A percentile compares a stretch with the other conserved stretches of the same genome.
Conservation (phyloP, 2,888 invertebrate genomes). For the Pegoplata infirma region DNA sequence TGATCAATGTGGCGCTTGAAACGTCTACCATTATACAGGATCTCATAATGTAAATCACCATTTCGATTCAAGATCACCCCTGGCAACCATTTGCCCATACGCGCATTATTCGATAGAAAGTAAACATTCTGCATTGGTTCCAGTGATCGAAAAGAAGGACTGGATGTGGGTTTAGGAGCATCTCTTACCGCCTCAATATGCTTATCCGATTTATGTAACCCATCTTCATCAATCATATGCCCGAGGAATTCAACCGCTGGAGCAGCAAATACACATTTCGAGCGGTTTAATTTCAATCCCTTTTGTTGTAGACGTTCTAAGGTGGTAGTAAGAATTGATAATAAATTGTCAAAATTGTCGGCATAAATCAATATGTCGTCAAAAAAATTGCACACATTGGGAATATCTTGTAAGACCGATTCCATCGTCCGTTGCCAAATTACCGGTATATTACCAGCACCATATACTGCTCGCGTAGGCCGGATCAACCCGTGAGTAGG, state of each 20-base stretch:
- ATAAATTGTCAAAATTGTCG: too few species aligned
- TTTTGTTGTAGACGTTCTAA: background rate
- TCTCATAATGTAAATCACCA: slow-evolving; percentile 10
- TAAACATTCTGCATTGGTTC: slow-evolving; percentile 27
- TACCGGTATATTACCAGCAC: slow-evolving; percentile 27
- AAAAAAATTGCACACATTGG: slow-evolving; percentile 28
- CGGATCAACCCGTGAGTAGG: slow-evolving; percentile 31
- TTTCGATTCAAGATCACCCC: slow-evolving; percentile 16
- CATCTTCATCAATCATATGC: slow-evolving; percentile 18
- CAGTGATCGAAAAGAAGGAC: too few species aligned
- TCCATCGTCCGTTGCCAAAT: slow-evolving; percentile 36
- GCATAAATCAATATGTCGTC: slow-evolving; percentile 31
- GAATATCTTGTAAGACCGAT: background rate
- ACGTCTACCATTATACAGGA: slow-evolving; percentile 13
- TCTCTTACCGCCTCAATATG: too few species aligned
- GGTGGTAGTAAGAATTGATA: too few species aligned
- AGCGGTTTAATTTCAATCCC: slow-evolving; percentile 4
- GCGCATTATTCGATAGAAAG: slow-evolving; percentile 4
- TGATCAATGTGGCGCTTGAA: slow-evolving; percentile 20
- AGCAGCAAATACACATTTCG: slow-evolving; percentile 8
- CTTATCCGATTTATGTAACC: slow-evolving; percentile 18
- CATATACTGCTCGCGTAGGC: slow-evolving; percentile 27
- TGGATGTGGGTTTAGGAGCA: too few species aligned
- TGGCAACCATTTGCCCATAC: slow-evolving; percentile 19
- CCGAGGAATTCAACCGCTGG: slow-evolving; percentile 5